Evolutionary conservation across 2,888 invertebrate genomes (phyloP), one percentile per base, ranked within the genome.

Genomic region (Phania funesta): DNA sequence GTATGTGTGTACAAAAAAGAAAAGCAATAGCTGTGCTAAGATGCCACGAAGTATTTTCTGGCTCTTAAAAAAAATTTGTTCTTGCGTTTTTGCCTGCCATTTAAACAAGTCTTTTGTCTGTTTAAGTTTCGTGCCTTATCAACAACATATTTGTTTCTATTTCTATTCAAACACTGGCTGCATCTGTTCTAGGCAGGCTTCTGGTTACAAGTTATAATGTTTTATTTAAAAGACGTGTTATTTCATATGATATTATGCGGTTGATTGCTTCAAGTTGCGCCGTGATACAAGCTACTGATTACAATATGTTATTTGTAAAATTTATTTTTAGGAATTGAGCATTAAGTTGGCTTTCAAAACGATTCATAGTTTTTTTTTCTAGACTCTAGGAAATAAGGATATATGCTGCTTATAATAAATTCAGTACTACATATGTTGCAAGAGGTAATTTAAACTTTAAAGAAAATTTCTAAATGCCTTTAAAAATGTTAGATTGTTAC

Each of bases 191-290:
- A 48, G 54, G 26, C 48, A 65, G 38, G 35, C 54, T 60, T 54
- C 22, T 70, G n/a, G 16, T 5, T n/a, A 24, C 18, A 24, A 64
- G 46, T 64, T 64, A 44, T 60, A 58, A 67, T 80, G 32, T 65
- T 65, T 80, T 65, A 58, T 73, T 77, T 64, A 46, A 32, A 50
- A 67, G 73, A 82, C 81, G 81, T 82, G 81, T 65, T 70, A 35
- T 82, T 70, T 70, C 32, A 68, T 18, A 70, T 68, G 81, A 77
- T 82, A 70, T 81, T 81, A 74, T 77, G 74, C 29, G 56, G 77
- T 38, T 78, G 81, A 82, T 77, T 82, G 46, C 44, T 56, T 64
- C 71, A 54, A 41, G 3, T 67, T 50, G 46, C 18, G 18, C 16
- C n/a, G 11, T n/a, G 52, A 44, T 58, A 65, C 32, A 7, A 64